Conservation (phyloP, 2,113 vertebrate species). For the Phrynosoma blainvillii region DNA sequence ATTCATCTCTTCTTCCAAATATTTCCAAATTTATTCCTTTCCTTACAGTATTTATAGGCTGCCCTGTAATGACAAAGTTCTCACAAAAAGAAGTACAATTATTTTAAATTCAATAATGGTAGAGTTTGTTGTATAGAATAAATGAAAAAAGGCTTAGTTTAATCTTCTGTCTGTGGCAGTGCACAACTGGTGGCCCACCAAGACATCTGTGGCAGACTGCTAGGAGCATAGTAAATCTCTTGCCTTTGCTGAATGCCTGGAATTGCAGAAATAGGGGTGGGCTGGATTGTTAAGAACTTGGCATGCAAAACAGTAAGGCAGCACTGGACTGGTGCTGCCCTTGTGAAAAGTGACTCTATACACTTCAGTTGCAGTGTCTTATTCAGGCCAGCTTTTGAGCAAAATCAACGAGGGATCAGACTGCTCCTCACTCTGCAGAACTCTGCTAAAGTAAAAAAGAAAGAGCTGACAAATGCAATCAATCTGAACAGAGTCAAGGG, state of each 20-base stretch:
- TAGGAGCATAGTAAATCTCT: not conserved
- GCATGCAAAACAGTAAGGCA: not conserved
- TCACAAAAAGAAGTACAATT: not conserved
- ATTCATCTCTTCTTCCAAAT: not conserved
- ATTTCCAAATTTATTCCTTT: not conserved
- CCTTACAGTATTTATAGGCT: not conserved
- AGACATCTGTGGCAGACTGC: not conserved
- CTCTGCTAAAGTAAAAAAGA: constrained; percentile 1
- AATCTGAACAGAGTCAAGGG: not conserved
- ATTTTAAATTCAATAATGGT: not conserved
- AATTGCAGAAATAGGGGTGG: not conserved
- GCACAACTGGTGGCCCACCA: not conserved
- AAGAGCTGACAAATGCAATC: not conserved
- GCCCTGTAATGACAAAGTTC: not conserved
- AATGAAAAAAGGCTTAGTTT: not conserved
- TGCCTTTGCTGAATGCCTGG: not conserved
- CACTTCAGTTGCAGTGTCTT: not conserved
- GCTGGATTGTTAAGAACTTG: not conserved
- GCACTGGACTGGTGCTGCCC: not conserved
- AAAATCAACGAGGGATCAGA: not conserved
- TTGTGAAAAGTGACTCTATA: not conserved
- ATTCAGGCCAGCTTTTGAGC: constrained; percentile 22
- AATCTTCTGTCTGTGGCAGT: not conserved
- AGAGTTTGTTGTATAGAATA: not conserved
- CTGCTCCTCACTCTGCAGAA: not conserved